Conservation (phyloP, 2,797 vertebrate species). For the Argyrosomus regius region DNA sequence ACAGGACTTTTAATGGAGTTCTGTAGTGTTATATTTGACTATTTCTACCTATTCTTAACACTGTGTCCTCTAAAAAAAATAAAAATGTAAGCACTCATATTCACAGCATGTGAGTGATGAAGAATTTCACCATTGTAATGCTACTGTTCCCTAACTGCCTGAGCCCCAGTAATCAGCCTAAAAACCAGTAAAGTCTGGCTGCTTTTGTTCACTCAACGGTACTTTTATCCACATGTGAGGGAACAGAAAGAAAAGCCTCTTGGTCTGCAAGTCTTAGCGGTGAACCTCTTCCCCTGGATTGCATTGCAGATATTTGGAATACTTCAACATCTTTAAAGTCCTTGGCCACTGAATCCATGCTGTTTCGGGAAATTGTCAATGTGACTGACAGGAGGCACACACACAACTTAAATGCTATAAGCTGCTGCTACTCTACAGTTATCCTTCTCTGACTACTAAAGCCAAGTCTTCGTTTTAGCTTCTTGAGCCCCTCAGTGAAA, state of each 20-base stretch:
- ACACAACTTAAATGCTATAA: conserved; percentile 29
- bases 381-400: conserved; percentile 41
- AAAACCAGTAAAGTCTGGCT: conserved; percentile 39
- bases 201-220: conserved; percentile 44
- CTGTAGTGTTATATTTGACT: background rate
- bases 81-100: background rate
- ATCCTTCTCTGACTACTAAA: conserved; percentile 35
- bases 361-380: conserved; percentile 18
- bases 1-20: background rate
- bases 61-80: background rate
- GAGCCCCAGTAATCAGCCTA: conserved; percentile 54
- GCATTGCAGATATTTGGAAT: conserved; percentile 55
- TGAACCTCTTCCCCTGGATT: conserved; percentile 44
- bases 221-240: conserved; percentile 61
- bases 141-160: conserved; percentile 20
- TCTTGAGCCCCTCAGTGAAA: conserved; percentile 9
- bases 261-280: conserved; percentile 42
- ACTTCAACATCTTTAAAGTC: conserved; percentile 40
- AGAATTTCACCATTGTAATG: conserved; percentile 30
- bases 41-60: background rate
- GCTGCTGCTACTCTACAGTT: conserved; percentile 17
- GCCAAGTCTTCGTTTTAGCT: conserved; percentile 17
- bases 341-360: conserved; percentile 19
- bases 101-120: conserved; percentile 7
- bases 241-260: conserved; percentile 60